phyloP scores from a whole-genome alignment of 2,113 vertebrate species.

The Labeo rohita region DNA sequence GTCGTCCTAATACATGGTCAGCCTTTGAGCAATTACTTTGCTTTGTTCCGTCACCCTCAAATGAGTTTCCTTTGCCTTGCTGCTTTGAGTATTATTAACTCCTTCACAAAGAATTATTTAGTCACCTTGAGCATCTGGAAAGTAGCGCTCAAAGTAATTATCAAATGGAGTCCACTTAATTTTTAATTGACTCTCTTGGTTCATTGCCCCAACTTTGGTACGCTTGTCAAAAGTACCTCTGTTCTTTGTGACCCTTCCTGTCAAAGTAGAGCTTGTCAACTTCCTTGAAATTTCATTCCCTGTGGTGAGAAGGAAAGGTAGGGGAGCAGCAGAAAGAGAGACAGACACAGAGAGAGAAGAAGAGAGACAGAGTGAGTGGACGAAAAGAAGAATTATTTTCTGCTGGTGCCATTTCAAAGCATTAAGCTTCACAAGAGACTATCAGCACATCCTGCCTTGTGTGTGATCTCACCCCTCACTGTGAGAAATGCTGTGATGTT shows the following conservation, averaged over 20 bases:
- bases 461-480: constrained; percentile 25
- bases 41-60: constrained; percentile 2
- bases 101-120: constrained; percentile 35
- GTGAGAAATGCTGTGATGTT: constrained; percentile 6
- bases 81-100: constrained; percentile 49
- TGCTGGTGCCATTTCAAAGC: background rate
- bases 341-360: background rate
- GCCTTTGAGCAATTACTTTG: constrained; percentile 29
- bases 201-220: constrained; percentile 50
- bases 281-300: constrained; percentile 6
- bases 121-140: constrained; percentile 55
- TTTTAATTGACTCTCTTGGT: constrained; percentile 62
- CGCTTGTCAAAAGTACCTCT: constrained; percentile 52
- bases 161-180: constrained; percentile 51
- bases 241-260: constrained; percentile 58
- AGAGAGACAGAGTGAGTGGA: background rate
- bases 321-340: background rate
- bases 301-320: background rate
- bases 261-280: constrained; percentile 33
- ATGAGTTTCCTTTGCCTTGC: constrained; percentile 31
- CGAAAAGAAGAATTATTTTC: background rate
- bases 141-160: constrained; percentile 49
- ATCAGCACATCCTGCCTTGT: no score
- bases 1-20: background rate
- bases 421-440: background rate